phyloP scores from a whole-genome alignment of 2,113 vertebrate genomes.

The Tragulus kanchil region DNA sequence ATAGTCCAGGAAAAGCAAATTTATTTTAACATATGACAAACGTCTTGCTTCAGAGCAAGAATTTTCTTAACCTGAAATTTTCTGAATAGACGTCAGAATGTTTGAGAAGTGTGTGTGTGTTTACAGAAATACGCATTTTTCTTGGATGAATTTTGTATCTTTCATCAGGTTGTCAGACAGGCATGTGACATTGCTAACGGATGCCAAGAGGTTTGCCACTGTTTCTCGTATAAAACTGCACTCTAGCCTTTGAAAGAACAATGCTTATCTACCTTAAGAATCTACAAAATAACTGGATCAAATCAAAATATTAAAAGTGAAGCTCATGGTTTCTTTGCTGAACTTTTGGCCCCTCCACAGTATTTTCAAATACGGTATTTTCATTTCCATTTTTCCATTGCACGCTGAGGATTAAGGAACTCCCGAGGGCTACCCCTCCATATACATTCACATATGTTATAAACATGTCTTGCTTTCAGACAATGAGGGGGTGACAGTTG shows the following conservation, averaged over 20 bases:
- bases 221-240: slow-evolving; percentile 79
- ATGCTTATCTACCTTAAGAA: slow-evolving; percentile 61
- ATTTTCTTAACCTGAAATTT: slow-evolving; percentile 24
- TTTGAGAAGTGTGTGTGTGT: background rate
- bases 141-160: background rate
- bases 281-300: slow-evolving; percentile 72
- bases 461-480: slow-evolving; percentile 37
- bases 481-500: background rate
- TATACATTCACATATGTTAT: background rate
- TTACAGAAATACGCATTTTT: background rate
- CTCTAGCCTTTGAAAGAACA: slow-evolving; percentile 73
- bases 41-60: background rate
- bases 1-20: background rate
- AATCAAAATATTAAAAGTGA: slow-evolving; percentile 54
- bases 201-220: slow-evolving; percentile 60
- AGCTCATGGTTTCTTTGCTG: slow-evolving; percentile 59
- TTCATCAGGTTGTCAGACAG: background rate
- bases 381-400: slow-evolving; percentile 6
- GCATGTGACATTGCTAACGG: background rate
- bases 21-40: slow-evolving; percentile 1
- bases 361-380: background rate
- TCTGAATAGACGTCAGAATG: background rate
- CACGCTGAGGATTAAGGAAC: background rate
- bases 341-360: slow-evolving; percentile 39
- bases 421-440: slow-evolving; percentile 3